Base-by-base conservation (phyloP, 2,888 invertebrate species). In the Furcula furcula region DNA sequence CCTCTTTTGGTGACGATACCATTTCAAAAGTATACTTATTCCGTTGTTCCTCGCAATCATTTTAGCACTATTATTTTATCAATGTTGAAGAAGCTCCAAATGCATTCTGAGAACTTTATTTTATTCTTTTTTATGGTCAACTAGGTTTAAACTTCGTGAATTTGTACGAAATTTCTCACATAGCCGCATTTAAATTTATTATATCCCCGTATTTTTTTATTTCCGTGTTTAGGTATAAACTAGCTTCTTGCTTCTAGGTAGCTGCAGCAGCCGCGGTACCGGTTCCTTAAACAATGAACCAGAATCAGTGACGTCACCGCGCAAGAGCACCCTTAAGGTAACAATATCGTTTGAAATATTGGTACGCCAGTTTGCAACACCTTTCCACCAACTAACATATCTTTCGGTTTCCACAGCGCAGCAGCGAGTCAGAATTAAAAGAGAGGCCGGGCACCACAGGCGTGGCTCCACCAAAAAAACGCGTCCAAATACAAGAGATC, bases 401-500 rank as follows among this genome's bases (percentile, higher is more conserved):
- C 48, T 44, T 34, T 71, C 66, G 70, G 50, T 68, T 78, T 85
- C 65, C 86, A 86, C 88, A 88, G 87, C 86, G 87, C 78, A 88
- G 88, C 82, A 82, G 84, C 84, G 88, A 83, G 72, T 71, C 77
- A 65, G 87, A 87, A 56, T 63, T 81, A 63, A 78, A 77, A 60
- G 85, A 82, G 81, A 74, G 83, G 49, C 74, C 76, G 48, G 53
- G 38, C 55, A 64, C 63, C 55, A 64, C 64, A 55, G 59, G 45
- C 55, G 72, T 56, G 72, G 72, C 62, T 71, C 92, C 93, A 14
- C 89, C 93, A 54, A 94, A 94, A 79, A 94, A 94, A 76, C 91
- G 94, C 65, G 94, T 94, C 40, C 94, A 94, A 80, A 94, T 94
- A 57, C 94, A 94, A 78, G 94, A 94, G 81, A 94, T 94, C 75